Base-by-base conservation (phyloP, 2,113 vertebrate genomes). In the Onychostoma macrolepis region DNA sequence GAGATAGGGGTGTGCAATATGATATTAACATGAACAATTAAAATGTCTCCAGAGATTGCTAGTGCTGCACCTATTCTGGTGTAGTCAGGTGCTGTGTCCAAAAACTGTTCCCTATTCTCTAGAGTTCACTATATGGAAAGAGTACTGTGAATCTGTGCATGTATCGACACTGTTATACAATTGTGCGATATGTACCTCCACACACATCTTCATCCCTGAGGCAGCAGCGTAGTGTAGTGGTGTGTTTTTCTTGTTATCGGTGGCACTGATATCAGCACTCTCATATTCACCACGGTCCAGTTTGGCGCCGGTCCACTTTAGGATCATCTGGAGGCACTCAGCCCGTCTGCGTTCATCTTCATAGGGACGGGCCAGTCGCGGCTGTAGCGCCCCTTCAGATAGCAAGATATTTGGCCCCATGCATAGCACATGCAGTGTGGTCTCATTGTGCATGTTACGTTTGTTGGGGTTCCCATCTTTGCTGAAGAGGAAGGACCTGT, bases 401-500 rank as follows among this genome's bases (percentile, higher is more conserved):
- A 97, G 97, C 94, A 99, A 93, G 93, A 99, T 98, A 87, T 96
- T 96, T 71, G 97, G 97, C 61, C 98, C 98, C 98, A 99, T 99
- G 96, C 98, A 99, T 90, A 99, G 95, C 61, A 99, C 95, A 94
- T 99, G 98, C 94, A 99, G 95, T 88, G 97, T 96, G 1, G 97
- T 99, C 93, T 99, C 98, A 86, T 99, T 99, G 95, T 98, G 97
- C 88, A 99, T 94, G 45, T 99, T 99, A 83, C 97, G 96, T 92
- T 99, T 99, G 92, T 99, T 99, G 81, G 98, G 98, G 94, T 99
- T 99, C 69, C 98, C 98, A 87, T 99, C 98, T 95, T 98, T 97
- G 90, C 94, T 96, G 86, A 96, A 95, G 71, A 99, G 97, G 92
- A 99, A 99, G 87, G 95, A 97, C 94, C 98, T 99, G 77, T 24